These are phyloP conservation scores for Branchinecta lynchi DNA, from an alignment of 1,140 invertebrate genomes.

Conservation along the genomic window DNA sequence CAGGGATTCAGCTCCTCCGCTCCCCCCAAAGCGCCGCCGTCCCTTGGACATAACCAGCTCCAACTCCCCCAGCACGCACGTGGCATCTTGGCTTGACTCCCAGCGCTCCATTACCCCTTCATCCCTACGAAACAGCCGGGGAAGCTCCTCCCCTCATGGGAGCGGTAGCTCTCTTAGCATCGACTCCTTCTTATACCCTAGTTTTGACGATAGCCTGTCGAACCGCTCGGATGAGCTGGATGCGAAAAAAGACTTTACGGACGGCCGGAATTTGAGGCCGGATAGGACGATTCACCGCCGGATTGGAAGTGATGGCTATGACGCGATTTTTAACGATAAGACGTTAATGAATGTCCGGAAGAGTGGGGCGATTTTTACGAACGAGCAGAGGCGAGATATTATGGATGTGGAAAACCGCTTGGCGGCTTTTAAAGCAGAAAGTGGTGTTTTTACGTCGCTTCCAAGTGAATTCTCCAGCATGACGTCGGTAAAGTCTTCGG, in stretches of 20 bases:
- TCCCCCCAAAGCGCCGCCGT: neutral
- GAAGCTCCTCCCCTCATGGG: neutral
- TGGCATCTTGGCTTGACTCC: neutral
- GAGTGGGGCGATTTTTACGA: neutral
- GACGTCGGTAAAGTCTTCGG: neutral
- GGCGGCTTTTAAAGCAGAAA: neutral
- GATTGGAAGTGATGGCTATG: neutral
- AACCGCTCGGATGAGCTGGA: neutral
- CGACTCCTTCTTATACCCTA: neutral
- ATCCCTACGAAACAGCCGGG: neutral
- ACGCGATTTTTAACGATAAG: neutral
- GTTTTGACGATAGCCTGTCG: neutral
- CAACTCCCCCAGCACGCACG: neutral
- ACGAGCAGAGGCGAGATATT: neutral
- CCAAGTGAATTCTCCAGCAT: neutral
- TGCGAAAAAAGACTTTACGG: neutral
- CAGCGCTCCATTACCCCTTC: neutral
- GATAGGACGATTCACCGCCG: neutral
- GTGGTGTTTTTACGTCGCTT: constrained; percentile 2
- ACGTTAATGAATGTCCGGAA: neutral
- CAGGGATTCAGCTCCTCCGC: neutral
- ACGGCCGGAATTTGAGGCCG: neutral
- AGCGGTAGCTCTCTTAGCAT: neutral
- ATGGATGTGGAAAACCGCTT: neutral
- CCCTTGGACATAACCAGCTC: neutral